Evolutionary conservation across 1,140 invertebrate species (phyloP), one percentile per base, ranked within the genome.

Genomic region (Drosophila dunni): DNA sequence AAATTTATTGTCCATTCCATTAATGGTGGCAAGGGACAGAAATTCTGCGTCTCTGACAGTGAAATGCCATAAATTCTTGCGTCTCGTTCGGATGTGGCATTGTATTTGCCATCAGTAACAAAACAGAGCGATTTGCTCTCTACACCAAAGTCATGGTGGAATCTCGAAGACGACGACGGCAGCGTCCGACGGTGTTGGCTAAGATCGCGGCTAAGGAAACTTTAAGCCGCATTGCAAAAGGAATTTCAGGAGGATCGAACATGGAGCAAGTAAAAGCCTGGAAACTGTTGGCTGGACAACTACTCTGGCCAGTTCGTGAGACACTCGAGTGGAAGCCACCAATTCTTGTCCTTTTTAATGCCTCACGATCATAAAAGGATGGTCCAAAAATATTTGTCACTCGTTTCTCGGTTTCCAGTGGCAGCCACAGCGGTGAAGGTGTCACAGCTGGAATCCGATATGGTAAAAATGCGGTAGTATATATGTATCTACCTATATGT

Each of bases 21-120:
- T 86, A 86, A 89, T 86, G 83, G 83, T 86, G 83, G 83, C 83
- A 86, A 86, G 82, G 82, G 82, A 88, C 82, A 88, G 80, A 54
- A 88, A 89, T 88, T 88, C 72, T 84, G 83, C 88, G 77, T 82
- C 80, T 88, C 88, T 89, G 83, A 89, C 88, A 88, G 85, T 89
- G 84, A 88, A 89, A 88, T 88, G 84, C 83, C 85, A 89, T 86
- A 89, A 86, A 86, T 86, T 86, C 79, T 89, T 86, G 83, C 81
- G 83, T 86, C 82, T 81, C 79, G 79, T 88, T 83, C 76, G 61
- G 75, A 63, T 77, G 79, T 83, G 79, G 71, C 84, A 79, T 85
- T 88, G 79, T 85, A 80, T 83, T 81, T 81, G 81, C 81, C 79
- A 63, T 63, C 81, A 62, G 51, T 51, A 77, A 79, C 70, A 69